Evolutionary conservation across 2,113 vertebrate species (phyloP).

Genomic region (Xenus cinereus): DNA sequence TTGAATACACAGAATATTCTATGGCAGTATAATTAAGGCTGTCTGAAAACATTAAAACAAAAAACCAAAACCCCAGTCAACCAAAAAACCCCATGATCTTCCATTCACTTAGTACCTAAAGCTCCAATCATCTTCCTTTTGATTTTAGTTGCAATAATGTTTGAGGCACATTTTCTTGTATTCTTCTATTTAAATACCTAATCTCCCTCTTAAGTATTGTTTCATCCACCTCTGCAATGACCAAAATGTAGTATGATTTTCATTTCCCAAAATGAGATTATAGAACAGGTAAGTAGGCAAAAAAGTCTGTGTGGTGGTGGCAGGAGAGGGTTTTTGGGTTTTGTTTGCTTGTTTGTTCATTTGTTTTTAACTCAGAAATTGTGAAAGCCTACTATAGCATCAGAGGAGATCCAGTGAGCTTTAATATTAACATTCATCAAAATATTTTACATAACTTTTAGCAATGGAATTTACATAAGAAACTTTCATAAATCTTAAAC

Average conservation of each 20-base stretch:
- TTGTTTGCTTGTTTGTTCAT: background rate
- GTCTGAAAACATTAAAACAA: background rate
- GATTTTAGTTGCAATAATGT: background rate
- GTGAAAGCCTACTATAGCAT: background rate
- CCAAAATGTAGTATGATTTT: background rate
- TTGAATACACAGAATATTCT: background rate
- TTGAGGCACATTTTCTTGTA: background rate
- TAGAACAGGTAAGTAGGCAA: background rate
- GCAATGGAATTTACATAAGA: background rate
- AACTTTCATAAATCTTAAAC: background rate
- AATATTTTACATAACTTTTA: background rate
- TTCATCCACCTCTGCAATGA: background rate
- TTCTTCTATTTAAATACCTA: background rate
- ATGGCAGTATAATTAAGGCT: background rate
- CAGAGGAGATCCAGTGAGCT: background rate
- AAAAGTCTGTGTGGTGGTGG: background rate
- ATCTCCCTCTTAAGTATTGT: background rate
- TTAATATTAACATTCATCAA: background rate
- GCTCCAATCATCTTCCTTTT: background rate
- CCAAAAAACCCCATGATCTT: fast-evolving
- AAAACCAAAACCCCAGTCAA: background rate
- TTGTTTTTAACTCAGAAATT: background rate
- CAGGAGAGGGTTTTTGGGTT: fast-evolving
- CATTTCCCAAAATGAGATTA: background rate
- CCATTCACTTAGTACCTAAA: background rate